phyloP scores from a whole-genome alignment of 1,140 invertebrate genomes.

The Drosophila chauvacae region DNA sequence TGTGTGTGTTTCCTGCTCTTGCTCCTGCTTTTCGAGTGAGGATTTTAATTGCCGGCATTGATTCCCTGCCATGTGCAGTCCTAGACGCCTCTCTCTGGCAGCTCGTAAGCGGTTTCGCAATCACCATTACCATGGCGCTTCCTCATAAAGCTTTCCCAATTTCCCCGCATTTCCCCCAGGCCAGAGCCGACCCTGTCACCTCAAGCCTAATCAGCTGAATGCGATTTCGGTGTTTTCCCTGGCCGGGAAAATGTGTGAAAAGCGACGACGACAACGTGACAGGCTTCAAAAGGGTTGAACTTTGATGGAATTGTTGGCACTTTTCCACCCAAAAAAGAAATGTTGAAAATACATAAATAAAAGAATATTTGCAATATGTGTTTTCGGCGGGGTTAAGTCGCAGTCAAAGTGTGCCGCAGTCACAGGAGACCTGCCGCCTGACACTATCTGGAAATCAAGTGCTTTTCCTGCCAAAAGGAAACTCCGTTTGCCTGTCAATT shows the following conservation, averaged over 20 bases:
- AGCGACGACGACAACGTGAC: slow-evolving; percentile 49
- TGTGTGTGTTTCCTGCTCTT: neutral
- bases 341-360: slow-evolving; percentile 59
- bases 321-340: slow-evolving; percentile 64
- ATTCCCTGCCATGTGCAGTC: slow-evolving; percentile 39
- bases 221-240: slow-evolving; percentile 53
- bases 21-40: neutral
- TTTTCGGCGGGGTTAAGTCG: slow-evolving; percentile 33
- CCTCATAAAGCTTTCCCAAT: neutral
- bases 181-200: slow-evolving; percentile 11
- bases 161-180: slow-evolving; percentile 3
- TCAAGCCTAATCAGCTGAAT: slow-evolving; percentile 43
- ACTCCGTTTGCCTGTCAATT: slow-evolving; percentile 50
- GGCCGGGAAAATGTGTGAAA: neutral
- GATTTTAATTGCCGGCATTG: slow-evolving; percentile 68
- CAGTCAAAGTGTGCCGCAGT: slow-evolving; percentile 7
- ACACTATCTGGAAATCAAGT: slow-evolving; percentile 38
- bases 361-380: slow-evolving; percentile 31
- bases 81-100: slow-evolving; percentile 5
- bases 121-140: slow-evolving; percentile 63
- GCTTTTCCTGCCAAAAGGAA: slow-evolving; percentile 33
- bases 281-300: slow-evolving; percentile 71
- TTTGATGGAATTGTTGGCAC: slow-evolving; percentile 76
- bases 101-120: slow-evolving; percentile 76
- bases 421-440: slow-evolving; percentile 51